A percentile compares a stretch with the other conserved stretches of the same genome.
Evolutionary conservation across 1,140 invertebrate genomes (phyloP).

Genomic region (Aphelinus certus): DNA sequence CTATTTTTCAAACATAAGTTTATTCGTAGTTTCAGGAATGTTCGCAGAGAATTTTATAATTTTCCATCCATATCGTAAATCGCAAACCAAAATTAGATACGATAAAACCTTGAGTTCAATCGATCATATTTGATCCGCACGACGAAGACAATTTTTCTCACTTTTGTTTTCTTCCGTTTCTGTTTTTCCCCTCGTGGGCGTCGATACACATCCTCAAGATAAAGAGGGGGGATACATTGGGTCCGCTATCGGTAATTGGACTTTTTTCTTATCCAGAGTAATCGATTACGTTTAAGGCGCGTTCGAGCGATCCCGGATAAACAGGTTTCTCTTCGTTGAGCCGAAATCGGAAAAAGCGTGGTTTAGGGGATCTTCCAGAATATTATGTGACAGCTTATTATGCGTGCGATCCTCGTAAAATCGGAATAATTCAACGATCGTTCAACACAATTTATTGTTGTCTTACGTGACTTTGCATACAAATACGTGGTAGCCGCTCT

Average conservation of each 20-base stretch:
- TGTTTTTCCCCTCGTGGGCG: too few relatives aligned
- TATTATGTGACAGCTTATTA: neutral
- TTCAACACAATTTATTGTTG: conserved; percentile 10
- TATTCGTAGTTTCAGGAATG: too few relatives aligned
- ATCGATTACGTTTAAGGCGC: neutral
- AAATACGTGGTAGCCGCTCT: neutral
- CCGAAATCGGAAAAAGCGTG: conserved; percentile 5
- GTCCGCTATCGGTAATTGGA: too few relatives aligned
- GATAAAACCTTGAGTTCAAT: too few relatives aligned
- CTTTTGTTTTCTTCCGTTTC: too few relatives aligned
- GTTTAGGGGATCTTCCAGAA: neutral
- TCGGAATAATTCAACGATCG: conserved; percentile 29
- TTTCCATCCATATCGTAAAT: too few relatives aligned
- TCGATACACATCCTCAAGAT: neutral
- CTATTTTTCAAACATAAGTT: too few relatives aligned
- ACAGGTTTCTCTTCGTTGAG: neutral
- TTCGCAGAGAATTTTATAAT: too few relatives aligned
- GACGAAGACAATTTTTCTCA: too few relatives aligned
- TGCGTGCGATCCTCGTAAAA: conserved; percentile 2
- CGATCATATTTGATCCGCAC: too few relatives aligned
- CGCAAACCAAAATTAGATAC: too few relatives aligned
- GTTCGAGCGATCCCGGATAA: neutral
- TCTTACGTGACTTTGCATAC: neutral
- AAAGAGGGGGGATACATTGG: neutral
- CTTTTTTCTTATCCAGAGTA: neutral